A percentile compares a stretch with the other conserved stretches of the same genome.
These are phyloP conservation scores for Eristalis pertinax DNA, from an alignment of 2,888 invertebrate species.

Conservation along the genomic window DNA sequence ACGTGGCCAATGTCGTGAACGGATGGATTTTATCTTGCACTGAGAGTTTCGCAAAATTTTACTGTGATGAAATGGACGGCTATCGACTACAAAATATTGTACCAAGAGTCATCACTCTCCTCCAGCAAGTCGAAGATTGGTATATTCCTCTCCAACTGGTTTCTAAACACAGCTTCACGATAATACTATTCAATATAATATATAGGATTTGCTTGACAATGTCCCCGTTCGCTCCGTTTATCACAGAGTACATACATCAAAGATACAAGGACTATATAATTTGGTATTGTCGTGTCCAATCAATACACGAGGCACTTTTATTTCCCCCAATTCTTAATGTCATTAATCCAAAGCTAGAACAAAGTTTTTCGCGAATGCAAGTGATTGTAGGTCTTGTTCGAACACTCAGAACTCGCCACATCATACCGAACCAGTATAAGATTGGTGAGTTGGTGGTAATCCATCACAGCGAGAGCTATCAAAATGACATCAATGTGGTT, in stretches of 20 bases:
- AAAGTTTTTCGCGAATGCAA: constrained; percentile 94
- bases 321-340: constrained; percentile 85
- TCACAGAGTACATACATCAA: constrained; percentile 96
- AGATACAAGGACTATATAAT: neutral
- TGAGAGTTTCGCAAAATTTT: constrained; percentile 92
- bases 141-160: constrained; percentile 96
- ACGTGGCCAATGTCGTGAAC: too few species aligned
- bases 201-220: constrained; percentile 84
- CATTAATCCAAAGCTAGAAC: constrained; percentile 91
- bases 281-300: constrained; percentile 83
- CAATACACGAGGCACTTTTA: constrained; percentile 94
- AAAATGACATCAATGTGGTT: constrained; percentile 88
- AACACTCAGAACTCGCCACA: constrained; percentile 92
- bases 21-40: constrained; percentile 96
- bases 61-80: constrained; percentile 93
- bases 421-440: constrained; percentile 95
- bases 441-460: constrained; percentile 94
- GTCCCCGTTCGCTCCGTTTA: constrained; percentile 97
- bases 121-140: constrained; percentile 98
- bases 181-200: constrained; percentile 42
- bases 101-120: constrained; percentile 92
- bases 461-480: constrained; percentile 88
- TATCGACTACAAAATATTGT: constrained; percentile 96
- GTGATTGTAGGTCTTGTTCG: constrained; percentile 94
- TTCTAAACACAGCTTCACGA: constrained; percentile 84